Conservation (phyloP, 1,140 invertebrate genomes). For the Scaptomyza pallida region DNA sequence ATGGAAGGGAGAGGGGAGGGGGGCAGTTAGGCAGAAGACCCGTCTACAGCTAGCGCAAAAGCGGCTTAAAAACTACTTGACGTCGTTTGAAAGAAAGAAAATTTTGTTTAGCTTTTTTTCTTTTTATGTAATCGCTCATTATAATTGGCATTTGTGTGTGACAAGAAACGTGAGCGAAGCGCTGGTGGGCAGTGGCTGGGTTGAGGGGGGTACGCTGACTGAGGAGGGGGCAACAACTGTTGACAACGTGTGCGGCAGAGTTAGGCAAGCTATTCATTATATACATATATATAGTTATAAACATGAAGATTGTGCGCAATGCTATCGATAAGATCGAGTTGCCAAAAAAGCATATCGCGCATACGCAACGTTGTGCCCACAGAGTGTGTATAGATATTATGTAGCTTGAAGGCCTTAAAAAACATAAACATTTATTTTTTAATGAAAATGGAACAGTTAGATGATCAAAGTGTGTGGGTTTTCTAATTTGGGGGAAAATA, state of each 20-base stretch:
- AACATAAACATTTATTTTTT: too few species aligned
- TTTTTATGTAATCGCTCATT: conserved; percentile 78
- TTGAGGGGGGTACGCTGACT: not conserved
- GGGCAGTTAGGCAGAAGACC: conserved; percentile 20
- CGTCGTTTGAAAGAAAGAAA: conserved; percentile 58
- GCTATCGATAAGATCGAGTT: conserved; percentile 56
- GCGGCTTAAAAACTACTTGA: conserved; percentile 64
- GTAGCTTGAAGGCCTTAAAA: too few species aligned
- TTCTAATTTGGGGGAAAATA: too few species aligned
- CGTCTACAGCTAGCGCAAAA: conserved; percentile 45
- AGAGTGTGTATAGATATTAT: too few species aligned
- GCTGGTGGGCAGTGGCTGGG: too few species aligned
- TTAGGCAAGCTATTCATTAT: conserved; percentile 41
- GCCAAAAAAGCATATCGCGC: conserved; percentile 62
- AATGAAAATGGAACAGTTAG: too few species aligned
- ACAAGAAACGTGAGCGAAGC: conserved; percentile 56
- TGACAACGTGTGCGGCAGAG: conserved; percentile 38
- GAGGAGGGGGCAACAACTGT: not conserved
- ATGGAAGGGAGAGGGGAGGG: not conserved
- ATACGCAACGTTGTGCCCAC: conserved; percentile 63
- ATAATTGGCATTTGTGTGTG: conserved; percentile 80
- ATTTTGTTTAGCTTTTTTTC: too few species aligned
- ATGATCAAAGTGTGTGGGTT: too few species aligned
- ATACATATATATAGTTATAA: not conserved
- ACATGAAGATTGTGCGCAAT: conserved; percentile 44